These are phyloP conservation scores for Sarcophaga caerulescens DNA, from an alignment of 2,888 invertebrate genomes.

Conservation along the genomic window DNA sequence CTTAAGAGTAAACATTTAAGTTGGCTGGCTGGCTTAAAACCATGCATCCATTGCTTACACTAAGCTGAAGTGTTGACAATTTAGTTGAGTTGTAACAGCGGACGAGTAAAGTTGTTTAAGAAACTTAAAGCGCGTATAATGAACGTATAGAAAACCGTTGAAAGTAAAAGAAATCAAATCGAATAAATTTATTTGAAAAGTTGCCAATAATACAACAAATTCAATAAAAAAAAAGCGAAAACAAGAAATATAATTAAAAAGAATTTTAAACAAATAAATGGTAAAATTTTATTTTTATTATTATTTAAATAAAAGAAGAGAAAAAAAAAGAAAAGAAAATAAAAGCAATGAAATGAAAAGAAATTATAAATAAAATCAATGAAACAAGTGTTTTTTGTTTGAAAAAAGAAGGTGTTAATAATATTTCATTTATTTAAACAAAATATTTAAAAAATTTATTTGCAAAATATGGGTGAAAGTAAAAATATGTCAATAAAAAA, in stretches of 20 bases:
- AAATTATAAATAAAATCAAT: not conserved
- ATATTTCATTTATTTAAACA: constrained; percentile 22
- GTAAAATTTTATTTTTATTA: constrained; percentile 31
- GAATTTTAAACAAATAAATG: constrained; percentile 43
- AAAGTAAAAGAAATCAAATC: constrained; percentile 47
- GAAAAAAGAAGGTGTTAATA: constrained; percentile 20
- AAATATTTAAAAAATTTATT: constrained; percentile 6
- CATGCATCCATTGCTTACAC: not conserved
- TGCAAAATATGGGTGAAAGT: constrained; percentile 60
- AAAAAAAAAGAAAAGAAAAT: not conserved
- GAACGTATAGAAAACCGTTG: constrained; percentile 41
- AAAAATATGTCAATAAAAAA: constrained; percentile 48
- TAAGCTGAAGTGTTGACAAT: constrained; percentile 19
- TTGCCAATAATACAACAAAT: constrained; percentile 44
- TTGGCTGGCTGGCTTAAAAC: not conserved
- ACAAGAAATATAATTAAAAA: constrained; percentile 12
- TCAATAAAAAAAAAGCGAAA: not conserved
- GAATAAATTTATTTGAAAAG: constrained; percentile 39
- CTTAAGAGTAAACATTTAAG: constrained; percentile 24
- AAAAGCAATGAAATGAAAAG: not conserved
- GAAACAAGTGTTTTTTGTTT: constrained; percentile 6
- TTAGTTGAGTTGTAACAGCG: constrained; percentile 55
- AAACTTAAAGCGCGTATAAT: constrained; percentile 40
- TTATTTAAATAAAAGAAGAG: constrained; percentile 8
- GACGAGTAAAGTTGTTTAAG: constrained; percentile 44